phyloP scores from a whole-genome alignment of 1,140 invertebrate genomes.

The Caenorhabditis remanei region DNA sequence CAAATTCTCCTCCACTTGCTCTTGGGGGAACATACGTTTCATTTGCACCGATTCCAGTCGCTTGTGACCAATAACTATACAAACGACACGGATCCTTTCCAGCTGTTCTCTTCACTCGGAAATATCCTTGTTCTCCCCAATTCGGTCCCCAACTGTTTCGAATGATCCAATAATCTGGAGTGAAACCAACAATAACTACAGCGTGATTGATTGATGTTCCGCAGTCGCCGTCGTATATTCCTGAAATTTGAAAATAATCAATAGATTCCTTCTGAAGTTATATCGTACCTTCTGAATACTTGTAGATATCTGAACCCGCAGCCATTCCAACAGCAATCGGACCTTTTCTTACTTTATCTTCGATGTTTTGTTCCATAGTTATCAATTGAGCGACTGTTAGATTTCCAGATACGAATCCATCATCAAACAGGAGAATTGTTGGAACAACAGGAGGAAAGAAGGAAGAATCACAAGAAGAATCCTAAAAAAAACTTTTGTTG shows the following conservation, averaged over 20 bases:
- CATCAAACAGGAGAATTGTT: slow-evolving; percentile 19
- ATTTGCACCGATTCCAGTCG: slow-evolving; percentile 1
- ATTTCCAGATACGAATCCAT: slow-evolving; percentile 36
- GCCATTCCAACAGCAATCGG: slow-evolving; percentile 58
- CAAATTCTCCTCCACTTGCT: not conserved
- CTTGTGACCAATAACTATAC: slow-evolving; percentile 56
- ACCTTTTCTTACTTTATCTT: slow-evolving; percentile 51
- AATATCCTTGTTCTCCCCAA: slow-evolving; percentile 57
- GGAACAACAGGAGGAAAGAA: slow-evolving; percentile 6
- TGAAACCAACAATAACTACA: slow-evolving; percentile 61
- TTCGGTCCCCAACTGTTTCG: slow-evolving; percentile 57
- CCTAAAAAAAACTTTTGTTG: not conserved
- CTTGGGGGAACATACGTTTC: slow-evolving; percentile 7
- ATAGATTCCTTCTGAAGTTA: not conserved
- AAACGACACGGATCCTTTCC: slow-evolving; percentile 56
- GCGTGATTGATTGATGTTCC: slow-evolving; percentile 60
- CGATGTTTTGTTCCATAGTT: slow-evolving; percentile 54
- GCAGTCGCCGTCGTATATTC: slow-evolving; percentile 56
- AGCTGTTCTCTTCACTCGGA: slow-evolving; percentile 44
- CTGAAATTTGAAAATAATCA: slow-evolving; percentile 5
- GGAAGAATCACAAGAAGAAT: not conserved
- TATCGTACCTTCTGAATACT: slow-evolving; percentile 21
- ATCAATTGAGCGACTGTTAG: not conserved
- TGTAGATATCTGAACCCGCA: slow-evolving; percentile 23
- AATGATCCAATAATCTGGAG: slow-evolving; percentile 58